Evolutionary conservation across 1,140 invertebrate genomes (phyloP), one percentile per base, ranked within the genome.

Genomic region (Polypedilum pembai): DNA sequence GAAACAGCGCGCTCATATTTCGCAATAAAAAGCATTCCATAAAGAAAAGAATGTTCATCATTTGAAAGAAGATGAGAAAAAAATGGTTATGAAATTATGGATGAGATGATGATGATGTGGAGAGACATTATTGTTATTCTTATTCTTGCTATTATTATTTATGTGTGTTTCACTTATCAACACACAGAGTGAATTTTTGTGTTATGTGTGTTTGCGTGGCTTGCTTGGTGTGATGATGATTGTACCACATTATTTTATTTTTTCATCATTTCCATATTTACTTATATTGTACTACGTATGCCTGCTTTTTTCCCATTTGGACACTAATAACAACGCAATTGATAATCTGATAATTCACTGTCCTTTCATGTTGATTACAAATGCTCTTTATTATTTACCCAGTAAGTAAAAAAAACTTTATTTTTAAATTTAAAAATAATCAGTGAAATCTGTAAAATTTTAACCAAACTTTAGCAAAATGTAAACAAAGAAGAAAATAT

Each of bases 1-100:
- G 45, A 56, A 56, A 56, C 45, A 56, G 45, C 45, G 45, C 12
- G 45, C 45, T 56, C 45, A 56, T 56, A 56, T 56, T 56, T 56
- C 45, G 45, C 45, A 56, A 56, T 56, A 56, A 56, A 56, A 56
- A 56, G 45, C 45, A 56, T 56, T 56, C 45, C 45, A 56, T 56
- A 56, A 56, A 56, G 45, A 56, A 56, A 56, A 56, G 45, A 56
- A 56, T 56, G 45, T 56, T 56, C 45, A 56, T 56, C 45, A 56
- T 56, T 56, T 12, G n/a, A 56, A n/a, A n/a, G n/a, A 56, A n/a
- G n/a, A 56, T n/a, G n/a, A 45, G 8, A 45, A 56, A 56, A 56
- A 56, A 56, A 56, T 56, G 45, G 45, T 56, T 56, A 56, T 56
- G 45, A 56, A 56, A 56, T 56, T 56, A 56, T 56, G 45, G 45